Percentiles rank a stretch among this genome's conserved stretches.
Evolutionary conservation across 2,888 invertebrate genomes (phyloP).

Genomic region (Amiota communis): DNA sequence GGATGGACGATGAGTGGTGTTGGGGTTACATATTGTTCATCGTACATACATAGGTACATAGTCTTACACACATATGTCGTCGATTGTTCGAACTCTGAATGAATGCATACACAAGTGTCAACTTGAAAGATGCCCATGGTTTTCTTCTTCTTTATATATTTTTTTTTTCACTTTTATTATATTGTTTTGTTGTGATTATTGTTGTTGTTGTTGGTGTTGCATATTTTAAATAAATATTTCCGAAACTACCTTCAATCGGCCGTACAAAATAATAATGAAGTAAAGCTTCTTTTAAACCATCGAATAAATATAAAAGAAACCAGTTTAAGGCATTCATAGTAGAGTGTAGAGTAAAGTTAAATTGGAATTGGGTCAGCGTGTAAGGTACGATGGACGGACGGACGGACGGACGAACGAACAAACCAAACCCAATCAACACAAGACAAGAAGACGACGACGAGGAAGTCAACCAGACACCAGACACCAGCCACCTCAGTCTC

Average conservation of each 20-base stretch:
- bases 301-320: conserved; percentile 46
- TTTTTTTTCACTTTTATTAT: not conserved
- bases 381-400: conserved; percentile 36
- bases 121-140: conserved; percentile 14
- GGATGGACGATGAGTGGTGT: too few species aligned
- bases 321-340: conserved; percentile 59
- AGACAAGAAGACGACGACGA: conserved; percentile 13
- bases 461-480: conserved; percentile 49
- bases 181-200: not conserved
- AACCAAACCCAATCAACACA: conserved; percentile 6
- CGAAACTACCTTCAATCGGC: not conserved
- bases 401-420: not conserved
- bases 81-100: not conserved
- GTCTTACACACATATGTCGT: not conserved
- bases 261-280: conserved; percentile 5
- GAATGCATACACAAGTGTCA: conserved; percentile 2
- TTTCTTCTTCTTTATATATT: too few species aligned
- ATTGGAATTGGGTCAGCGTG: conserved; percentile 65
- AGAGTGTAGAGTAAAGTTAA: conserved; percentile 33
- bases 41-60: not conserved
- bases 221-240: conserved; percentile 14
- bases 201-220: not conserved
- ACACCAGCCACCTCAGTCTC: conserved; percentile 29
- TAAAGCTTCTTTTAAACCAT: conserved; percentile 19
- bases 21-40: too few species aligned